A percentile compares a stretch with the other conserved stretches of the same genome.
Evolutionary conservation across 1,140 invertebrate species (phyloP).

Genomic region (Reticulitermes speratus): DNA sequence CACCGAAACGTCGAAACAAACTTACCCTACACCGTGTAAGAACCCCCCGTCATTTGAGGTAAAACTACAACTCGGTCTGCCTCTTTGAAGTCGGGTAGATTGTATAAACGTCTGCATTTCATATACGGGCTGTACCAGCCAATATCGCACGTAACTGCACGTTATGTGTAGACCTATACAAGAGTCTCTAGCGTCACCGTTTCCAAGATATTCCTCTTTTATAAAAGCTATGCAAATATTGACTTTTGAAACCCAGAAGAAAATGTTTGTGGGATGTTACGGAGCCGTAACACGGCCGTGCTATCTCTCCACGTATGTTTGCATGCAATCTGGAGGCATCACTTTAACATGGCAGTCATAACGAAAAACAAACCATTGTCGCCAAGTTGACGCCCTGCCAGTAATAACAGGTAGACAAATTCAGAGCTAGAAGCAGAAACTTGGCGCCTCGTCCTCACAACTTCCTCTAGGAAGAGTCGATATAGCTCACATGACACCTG

Average conservation of each 20-base stretch:
- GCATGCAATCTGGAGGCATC: slow-evolving; percentile 5
- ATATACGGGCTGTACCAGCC: too few species aligned
- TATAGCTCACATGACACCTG: too few species aligned
- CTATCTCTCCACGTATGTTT: background rate
- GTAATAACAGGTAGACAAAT: background rate
- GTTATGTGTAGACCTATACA: too few species aligned
- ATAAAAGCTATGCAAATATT: background rate
- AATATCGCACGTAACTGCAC: too few species aligned
- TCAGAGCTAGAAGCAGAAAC: background rate
- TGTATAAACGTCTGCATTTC: too few species aligned
- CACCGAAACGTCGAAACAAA: too few species aligned
- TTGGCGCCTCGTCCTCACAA: background rate
- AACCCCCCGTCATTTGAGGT: too few species aligned
- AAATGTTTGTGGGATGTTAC: background rate
- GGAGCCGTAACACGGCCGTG: background rate
- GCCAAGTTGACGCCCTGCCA: slow-evolving; percentile 1
- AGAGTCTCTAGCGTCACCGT: too few species aligned
- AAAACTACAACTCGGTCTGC: too few species aligned
- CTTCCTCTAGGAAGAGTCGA: too few species aligned
- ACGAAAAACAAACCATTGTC: background rate
- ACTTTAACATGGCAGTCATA: background rate
- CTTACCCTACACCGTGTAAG: too few species aligned
- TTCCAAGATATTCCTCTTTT: background rate
- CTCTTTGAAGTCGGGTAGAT: too few species aligned
- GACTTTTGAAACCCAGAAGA: background rate